These are phyloP conservation scores for Cervus canadensis DNA, from an alignment of 2,113 vertebrate genomes.

Conservation along the genomic window DNA sequence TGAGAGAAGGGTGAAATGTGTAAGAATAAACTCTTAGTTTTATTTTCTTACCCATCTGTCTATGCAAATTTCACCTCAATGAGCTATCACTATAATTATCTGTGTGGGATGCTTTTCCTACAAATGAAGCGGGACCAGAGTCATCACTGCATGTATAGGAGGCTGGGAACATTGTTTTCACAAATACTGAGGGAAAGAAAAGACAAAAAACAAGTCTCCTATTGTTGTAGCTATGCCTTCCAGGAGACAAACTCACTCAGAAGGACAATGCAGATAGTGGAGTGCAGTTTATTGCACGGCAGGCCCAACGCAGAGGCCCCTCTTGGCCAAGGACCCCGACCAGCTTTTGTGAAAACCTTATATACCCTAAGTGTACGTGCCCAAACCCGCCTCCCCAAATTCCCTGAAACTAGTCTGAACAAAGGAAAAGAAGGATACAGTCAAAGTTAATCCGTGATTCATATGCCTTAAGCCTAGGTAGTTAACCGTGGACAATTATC, in stretches of 20 bases:
- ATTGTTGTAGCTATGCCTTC: rapidly evolving
- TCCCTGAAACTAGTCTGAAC: background rate
- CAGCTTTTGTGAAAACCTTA: background rate
- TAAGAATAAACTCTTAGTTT: background rate
- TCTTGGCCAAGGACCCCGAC: background rate
- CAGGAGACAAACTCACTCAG: background rate
- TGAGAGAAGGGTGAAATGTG: background rate
- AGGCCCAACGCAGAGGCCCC: background rate
- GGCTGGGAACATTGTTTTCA: background rate
- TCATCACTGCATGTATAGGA: background rate
- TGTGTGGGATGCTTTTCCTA: background rate
- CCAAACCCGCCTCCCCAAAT: background rate
- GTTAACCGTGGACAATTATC: background rate
- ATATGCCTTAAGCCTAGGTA: background rate
- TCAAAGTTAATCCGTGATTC: background rate
- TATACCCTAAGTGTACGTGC: background rate
- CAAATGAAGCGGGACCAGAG: background rate
- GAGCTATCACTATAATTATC: background rate
- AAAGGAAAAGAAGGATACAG: background rate
- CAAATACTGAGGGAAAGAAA: background rate
- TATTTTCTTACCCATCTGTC: background rate
- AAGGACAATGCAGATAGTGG: background rate
- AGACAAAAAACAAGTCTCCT: background rate
- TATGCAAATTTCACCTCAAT: background rate
- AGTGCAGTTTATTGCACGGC: background rate